Percentiles rank a stretch among this genome's conserved stretches.
phyloP scores from a whole-genome alignment of 1,140 invertebrate species.

The Ooceraea biroi region DNA sequence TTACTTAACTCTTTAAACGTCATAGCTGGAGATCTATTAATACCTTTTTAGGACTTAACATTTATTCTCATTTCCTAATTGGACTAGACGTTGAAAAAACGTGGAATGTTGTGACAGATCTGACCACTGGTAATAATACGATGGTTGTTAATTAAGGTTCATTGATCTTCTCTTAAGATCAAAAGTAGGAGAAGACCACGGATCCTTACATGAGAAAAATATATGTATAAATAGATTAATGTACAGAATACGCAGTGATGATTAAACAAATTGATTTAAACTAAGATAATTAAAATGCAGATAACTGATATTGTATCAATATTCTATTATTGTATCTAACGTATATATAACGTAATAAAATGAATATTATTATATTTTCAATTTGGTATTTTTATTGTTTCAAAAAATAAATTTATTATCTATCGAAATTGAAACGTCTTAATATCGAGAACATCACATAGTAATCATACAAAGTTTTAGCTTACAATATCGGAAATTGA shows the following conservation, averaged over 20 bases:
- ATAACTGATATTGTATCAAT: constrained; percentile 83
- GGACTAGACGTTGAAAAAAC: constrained; percentile 59
- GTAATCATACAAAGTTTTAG: neutral
- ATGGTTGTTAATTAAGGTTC: constrained; percentile 81
- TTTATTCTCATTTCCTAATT: constrained; percentile 53
- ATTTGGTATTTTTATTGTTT: constrained; percentile 75
- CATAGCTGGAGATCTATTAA: constrained; percentile 20
- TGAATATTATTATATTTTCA: constrained; percentile 84
- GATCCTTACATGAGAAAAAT: constrained; percentile 79
- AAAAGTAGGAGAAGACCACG: constrained; percentile 69
- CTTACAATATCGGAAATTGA: too few relatives aligned
- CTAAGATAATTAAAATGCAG: constrained; percentile 63
- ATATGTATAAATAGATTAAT: constrained; percentile 83
- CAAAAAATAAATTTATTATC: constrained; percentile 50
- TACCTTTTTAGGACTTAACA: constrained; percentile 43
- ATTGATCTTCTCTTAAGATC: constrained; percentile 72
- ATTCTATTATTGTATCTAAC: constrained; percentile 83
- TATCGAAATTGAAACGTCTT: constrained; percentile 57
- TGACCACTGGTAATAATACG: constrained; percentile 78
- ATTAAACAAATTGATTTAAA: constrained; percentile 74
- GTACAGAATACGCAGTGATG: constrained; percentile 82
- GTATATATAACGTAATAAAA: constrained; percentile 78
- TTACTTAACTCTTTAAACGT: constrained; percentile 67
- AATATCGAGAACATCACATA: neutral
- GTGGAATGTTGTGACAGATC: constrained; percentile 71